Percentiles rank a stretch among this genome's conserved stretches.
phyloP scores from a whole-genome alignment of 2,113 vertebrate genomes.

The Tiliqua scincoides region DNA sequence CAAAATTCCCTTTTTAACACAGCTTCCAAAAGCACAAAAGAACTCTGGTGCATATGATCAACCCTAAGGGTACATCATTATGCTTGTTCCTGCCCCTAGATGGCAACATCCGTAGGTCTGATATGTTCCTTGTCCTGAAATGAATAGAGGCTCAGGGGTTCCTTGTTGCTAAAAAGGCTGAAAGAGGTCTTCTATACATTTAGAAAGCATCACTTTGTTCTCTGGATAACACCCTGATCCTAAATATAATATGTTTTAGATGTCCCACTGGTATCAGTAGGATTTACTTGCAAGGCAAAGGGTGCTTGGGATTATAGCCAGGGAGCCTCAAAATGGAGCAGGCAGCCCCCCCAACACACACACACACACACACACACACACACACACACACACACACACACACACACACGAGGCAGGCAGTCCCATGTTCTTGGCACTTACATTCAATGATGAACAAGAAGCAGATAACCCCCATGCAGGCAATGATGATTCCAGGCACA shows the following conservation, averaged over 20 bases:
- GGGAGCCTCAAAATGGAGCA: background rate
- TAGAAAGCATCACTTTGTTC: background rate
- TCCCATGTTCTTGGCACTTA: conserved; percentile 74
- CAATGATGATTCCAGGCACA: conserved; percentile 89
- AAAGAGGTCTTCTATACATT: background rate
- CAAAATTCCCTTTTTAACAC: background rate
- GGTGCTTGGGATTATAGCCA: too few species aligned
- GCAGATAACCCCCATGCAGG: conserved; percentile 83
- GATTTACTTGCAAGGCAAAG: background rate
- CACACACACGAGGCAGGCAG: too few species aligned
- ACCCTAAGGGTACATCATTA: too few species aligned
- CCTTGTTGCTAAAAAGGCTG: too few species aligned
- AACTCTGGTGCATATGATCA: background rate
- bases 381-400: too few species aligned
- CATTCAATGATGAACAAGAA: conserved; percentile 97
- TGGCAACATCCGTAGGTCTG: background rate
- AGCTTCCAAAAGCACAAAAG: background rate
- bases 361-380: too few species aligned
- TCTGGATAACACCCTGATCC: background rate
- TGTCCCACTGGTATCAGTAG: background rate
- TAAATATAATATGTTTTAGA: background rate
- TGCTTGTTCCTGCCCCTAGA: background rate
- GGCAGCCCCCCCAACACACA: too few species aligned
- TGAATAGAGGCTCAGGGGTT: background rate
- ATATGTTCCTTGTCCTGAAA: background rate